Evolutionary conservation across 2,888 invertebrate species (phyloP).

Genomic region (Dichetophora obliterata): DNA sequence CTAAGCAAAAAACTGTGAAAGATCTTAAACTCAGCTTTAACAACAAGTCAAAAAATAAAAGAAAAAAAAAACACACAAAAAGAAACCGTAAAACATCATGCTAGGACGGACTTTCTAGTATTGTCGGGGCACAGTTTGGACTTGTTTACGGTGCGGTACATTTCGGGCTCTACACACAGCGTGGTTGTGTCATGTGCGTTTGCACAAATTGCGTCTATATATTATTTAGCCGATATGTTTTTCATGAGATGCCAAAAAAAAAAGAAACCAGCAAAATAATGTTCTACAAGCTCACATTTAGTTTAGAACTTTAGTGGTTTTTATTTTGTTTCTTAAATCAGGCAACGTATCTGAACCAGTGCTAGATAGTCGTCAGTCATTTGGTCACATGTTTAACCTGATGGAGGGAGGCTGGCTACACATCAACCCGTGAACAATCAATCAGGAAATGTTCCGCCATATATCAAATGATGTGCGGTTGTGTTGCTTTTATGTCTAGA

Average conservation of each 20-base stretch:
- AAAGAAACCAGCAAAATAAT: neutral
- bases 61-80: neutral
- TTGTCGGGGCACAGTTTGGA: neutral
- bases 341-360: neutral
- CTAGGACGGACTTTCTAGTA: neutral
- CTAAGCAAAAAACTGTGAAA: slow-evolving; percentile 46
- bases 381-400: slow-evolving; percentile 15
- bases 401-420: neutral
- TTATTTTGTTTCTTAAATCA: neutral
- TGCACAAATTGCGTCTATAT: slow-evolving; percentile 55
- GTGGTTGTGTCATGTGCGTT: slow-evolving; percentile 48
- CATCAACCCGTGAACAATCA: slow-evolving; percentile 37
- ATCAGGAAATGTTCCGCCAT: slow-evolving; percentile 36
- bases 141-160: neutral
- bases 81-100: neutral
- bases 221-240: slow-evolving; percentile 45
- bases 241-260: neutral
- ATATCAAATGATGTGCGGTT: slow-evolving; percentile 21
- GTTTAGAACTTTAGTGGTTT: neutral
- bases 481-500: slow-evolving; percentile 5
- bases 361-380: slow-evolving; percentile 8
- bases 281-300: neutral
- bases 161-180: slow-evolving; percentile 14
- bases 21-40: slow-evolving; percentile 8
- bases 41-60: neutral